phyloP scores from a whole-genome alignment of 1,140 invertebrate genomes.

The Heliconius hermathena region DNA sequence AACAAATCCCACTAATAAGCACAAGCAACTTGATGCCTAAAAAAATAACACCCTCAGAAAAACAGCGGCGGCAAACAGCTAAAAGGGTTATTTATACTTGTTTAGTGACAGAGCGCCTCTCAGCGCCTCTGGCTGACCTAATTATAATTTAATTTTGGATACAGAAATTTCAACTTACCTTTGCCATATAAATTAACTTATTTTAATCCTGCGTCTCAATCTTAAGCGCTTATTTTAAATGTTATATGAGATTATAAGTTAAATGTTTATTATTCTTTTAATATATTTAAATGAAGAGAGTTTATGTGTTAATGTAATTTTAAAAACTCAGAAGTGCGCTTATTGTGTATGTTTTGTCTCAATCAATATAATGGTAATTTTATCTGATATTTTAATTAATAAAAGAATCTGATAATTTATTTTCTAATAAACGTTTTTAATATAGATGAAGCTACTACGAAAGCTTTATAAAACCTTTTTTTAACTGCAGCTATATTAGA shows the following conservation, averaged over 20 bases:
- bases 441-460: no score
- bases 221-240: constrained; percentile 17
- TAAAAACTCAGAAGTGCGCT: no score
- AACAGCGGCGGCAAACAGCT: constrained; percentile 21
- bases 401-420: no score
- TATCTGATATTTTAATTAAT: no score
- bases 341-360: no score
- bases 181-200: constrained; percentile 45
- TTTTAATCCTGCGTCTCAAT: constrained; percentile 44
- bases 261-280: background rate
- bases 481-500: no score
- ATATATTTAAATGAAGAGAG: background rate
- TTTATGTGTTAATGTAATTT: no score
- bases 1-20: background rate
- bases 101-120: constrained; percentile 59
- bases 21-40: background rate
- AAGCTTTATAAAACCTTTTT: no score
- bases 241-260: background rate
- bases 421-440: no score
- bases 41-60: constrained; percentile 15
- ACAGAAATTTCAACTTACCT: constrained; percentile 45
- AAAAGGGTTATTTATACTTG: constrained; percentile 38
- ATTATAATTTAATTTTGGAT: constrained; percentile 73
- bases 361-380: no score
- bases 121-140: constrained; percentile 57